Evolutionary conservation across 1,140 invertebrate species (phyloP).

Genomic region (Ruditapes philippinarum): DNA sequence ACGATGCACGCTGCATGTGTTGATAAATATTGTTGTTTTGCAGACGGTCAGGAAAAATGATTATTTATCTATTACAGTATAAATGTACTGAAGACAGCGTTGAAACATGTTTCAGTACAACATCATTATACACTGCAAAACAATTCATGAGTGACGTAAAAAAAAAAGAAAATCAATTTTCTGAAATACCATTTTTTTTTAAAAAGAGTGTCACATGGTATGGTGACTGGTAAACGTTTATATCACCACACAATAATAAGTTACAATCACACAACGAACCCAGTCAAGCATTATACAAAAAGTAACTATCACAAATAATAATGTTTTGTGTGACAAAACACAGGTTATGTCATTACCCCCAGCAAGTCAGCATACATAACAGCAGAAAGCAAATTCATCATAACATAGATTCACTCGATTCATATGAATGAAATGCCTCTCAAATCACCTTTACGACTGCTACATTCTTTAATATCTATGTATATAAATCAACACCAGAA

Average conservation of each 20-base stretch:
- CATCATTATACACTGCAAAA: slow-evolving; percentile 3
- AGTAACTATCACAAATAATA: slow-evolving; percentile 64
- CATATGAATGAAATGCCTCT: slow-evolving; percentile 33
- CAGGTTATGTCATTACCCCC: slow-evolving; percentile 12
- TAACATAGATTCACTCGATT: slow-evolving; percentile 24
- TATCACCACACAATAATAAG: slow-evolving; percentile 58
- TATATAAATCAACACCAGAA: slow-evolving; percentile 8
- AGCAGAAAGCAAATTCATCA: slow-evolving; percentile 33
- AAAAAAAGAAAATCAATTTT: slow-evolving; percentile 19
- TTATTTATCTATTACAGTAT: no score
- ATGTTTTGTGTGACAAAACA: slow-evolving; percentile 62
- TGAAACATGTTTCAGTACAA: slow-evolving; percentile 34
- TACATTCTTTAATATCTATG: slow-evolving; percentile 12
- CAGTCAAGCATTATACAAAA: slow-evolving; percentile 62
- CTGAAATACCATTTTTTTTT: slow-evolving; percentile 22
- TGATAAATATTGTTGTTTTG: no score
- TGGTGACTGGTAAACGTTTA: slow-evolving; percentile 10
- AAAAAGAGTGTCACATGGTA: slow-evolving; percentile 26
- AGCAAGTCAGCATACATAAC: slow-evolving; percentile 7
- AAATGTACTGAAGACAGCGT: not conserved
- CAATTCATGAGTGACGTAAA: slow-evolving; percentile 8
- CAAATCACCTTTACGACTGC: not conserved
- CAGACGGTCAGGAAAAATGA: no score
- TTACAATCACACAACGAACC: slow-evolving; percentile 50
- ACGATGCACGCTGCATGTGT: not conserved